Conservation (phyloP, 2,113 vertebrate genomes). For the Elephantulus edwardii region DNA sequence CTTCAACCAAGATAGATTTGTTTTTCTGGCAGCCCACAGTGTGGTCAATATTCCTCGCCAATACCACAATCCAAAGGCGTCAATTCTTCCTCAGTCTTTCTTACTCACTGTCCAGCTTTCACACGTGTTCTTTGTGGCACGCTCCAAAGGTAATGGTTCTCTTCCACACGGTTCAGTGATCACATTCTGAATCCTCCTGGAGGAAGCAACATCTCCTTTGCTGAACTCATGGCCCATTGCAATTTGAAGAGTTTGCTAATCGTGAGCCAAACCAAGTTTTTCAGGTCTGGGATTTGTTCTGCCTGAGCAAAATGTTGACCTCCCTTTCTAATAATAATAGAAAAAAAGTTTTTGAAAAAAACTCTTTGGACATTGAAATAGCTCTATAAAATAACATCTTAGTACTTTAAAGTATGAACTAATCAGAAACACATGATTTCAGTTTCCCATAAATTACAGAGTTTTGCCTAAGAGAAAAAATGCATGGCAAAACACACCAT, state of each 20-base stretch:
- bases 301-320: conserved; percentile 44
- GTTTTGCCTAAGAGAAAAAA: conserved; percentile 73
- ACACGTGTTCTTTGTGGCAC: neutral
- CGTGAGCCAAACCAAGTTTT: conserved; percentile 1
- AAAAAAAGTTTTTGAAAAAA: conserved; percentile 66
- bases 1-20: too few species aligned
- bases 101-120: too few species aligned
- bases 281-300: conserved; percentile 9
- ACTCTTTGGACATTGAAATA: conserved; percentile 48
- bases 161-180: neutral
- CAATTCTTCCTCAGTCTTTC: too few species aligned
- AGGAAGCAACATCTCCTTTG: neutral
- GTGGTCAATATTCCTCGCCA: too few species aligned
- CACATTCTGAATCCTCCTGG: neutral
- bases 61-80: too few species aligned
- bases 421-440: conserved; percentile 71
- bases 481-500: conserved; percentile 53
- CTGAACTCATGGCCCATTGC: neutral
- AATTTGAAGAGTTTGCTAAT: neutral
- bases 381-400: conserved; percentile 60
- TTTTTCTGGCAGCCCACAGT: too few species aligned
- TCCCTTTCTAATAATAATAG: conserved; percentile 40
- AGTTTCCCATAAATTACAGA: conserved; percentile 63
- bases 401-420: conserved; percentile 67
- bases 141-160: neutral